Conservation (phyloP, 2,797 vertebrate species). For the Smutsia temminckii region DNA sequence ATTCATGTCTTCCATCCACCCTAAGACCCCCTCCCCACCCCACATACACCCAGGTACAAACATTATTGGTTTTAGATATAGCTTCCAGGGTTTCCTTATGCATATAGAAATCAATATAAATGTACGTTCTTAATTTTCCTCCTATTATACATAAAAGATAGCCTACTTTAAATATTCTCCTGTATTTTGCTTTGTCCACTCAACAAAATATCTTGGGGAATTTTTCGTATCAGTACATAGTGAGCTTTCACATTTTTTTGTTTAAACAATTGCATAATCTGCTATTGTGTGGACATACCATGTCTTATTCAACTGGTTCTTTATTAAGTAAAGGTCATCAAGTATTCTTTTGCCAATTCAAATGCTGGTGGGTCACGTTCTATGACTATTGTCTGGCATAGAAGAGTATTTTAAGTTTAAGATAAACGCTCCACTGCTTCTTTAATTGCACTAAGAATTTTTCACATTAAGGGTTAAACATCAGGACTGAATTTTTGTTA, state of each 20-base stretch:
- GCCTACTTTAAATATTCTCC: neutral
- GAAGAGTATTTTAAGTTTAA: neutral
- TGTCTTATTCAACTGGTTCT: neutral
- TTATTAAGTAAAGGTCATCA: neutral
- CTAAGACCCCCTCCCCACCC: neutral
- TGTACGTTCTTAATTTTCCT: neutral
- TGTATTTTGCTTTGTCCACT: constrained; percentile 41
- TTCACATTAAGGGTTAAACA: constrained; percentile 60
- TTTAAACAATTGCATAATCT: neutral
- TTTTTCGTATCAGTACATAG: neutral
- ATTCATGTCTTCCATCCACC: neutral
- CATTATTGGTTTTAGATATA: neutral
- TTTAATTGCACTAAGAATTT: neutral
- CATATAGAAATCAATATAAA: neutral
- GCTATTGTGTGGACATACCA: neutral
- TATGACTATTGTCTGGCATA: neutral
- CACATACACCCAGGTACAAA: neutral
- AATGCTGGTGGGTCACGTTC: neutral
- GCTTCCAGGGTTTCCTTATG: neutral
- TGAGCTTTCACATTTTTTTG: neutral
- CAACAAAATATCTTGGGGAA: constrained; percentile 1
- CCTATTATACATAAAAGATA: neutral
- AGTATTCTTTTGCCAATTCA: neutral
- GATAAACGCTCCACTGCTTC: neutral
- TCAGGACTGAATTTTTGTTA: constrained; percentile 45